Base-by-base conservation (phyloP, 1,140 invertebrate genomes). In the Drosophila novamexicana region DNA sequence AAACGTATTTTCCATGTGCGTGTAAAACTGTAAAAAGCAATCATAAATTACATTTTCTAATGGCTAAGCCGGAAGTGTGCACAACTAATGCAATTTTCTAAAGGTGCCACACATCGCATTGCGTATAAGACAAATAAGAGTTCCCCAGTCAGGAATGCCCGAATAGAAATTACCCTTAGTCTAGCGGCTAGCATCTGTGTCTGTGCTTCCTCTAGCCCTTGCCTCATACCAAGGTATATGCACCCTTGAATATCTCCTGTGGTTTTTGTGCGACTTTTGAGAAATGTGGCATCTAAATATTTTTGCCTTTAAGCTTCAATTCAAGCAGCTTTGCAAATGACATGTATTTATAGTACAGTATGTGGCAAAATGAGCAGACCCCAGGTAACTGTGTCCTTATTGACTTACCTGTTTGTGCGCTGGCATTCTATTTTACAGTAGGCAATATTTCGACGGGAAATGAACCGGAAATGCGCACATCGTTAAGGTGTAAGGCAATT, bases 41-140 rank as follows among this genome's bases (percentile, higher is more conserved):
- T 53, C 75, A 57, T 73, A 82, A 81, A 86, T 63, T 14, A 50
- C 56, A 73, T 39, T 67, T 57, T 44, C 49, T 52, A 75, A 79
- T 65, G 49, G 75, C 14, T 34, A n/a, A 16, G 37, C 50, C 40
- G 69, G 44, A 78, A 62, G 69, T 79, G 76, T 54, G 76, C 72
- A 53, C 62, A 82, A 88, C 75, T 79, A 86, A 86, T 82, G 83
- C 83, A 79, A 80, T 88, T 86, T 78, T 72, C 76, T 50, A 8
- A 53, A 45, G 7, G 7, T 32, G 64, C 29, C 18, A 29, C 14
- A 6, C 1, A n/a, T 2, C 9, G 8, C 10, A 54, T 37, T 6
- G 6, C 16, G 7, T 5, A 34, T 45, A 54, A 22, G 12, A 40
- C 10, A 57, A 29, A 1, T 39, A 40, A 40, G 12, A 40, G 39